Evolutionary conservation across 2,113 vertebrate species (phyloP), one percentile per base, ranked within the genome.

Genomic region (Thalassoma bifasciatum): DNA sequence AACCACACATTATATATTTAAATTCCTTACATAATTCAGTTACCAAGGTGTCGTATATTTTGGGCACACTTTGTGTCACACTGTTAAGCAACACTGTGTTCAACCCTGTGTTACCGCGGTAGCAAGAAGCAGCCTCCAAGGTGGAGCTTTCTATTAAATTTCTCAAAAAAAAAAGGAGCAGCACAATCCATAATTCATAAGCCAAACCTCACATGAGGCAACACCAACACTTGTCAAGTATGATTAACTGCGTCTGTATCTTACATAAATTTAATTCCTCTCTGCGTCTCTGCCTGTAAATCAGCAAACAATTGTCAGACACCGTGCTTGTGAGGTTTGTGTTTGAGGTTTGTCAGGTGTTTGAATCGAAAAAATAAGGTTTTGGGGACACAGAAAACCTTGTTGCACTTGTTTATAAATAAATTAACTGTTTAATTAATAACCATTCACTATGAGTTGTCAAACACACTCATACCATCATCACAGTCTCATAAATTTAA

Each of bases 201-300:
- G 23, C 8, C 0, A 67, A 53, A 60, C 54, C 54, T 64, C 14
- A 21, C 42, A 58, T 86, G 71, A 81, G 65, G 77, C 75, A 85
- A 75, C 63, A 86, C 54, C 77, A 80, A 77, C 75, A 81, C 82
- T 73, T 89, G 85, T 88, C 85, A 83, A 73, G 84, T 66, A 63
- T 84, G 81, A 91, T 88, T 83, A 87, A 87, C 69, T 83, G 37
- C 16, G 53, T 78, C 68, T 74, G 79, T 67, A 73, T 82, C 72
- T 75, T 84, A 67, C 58, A 79, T 72, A 84, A 66, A 82, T 77
- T 66, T 83, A 82, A 82, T 84, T 86, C 42, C 51, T 75, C 65
- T 72, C 71, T 71, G 81, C 70, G 72, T 83, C 68, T 77, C 52
- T 73, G 76, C 63, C 72, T 79, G 76, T 80, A 82, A 86, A 81